These are phyloP conservation scores for Helicoverpa zea DNA, from an alignment of 1,140 invertebrate species.

Conservation along the genomic window DNA sequence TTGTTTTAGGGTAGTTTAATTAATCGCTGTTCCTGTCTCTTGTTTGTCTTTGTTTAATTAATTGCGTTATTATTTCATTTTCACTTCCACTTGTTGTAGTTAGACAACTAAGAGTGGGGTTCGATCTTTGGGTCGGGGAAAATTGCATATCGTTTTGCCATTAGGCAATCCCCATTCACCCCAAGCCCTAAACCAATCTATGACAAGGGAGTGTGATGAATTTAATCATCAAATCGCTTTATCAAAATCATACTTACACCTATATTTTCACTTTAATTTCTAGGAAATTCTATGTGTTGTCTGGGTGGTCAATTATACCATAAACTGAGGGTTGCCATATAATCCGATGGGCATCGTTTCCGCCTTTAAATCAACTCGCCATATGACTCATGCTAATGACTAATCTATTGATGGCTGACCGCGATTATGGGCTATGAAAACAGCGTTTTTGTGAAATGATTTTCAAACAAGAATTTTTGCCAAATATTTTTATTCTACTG, in stretches of 20 bases:
- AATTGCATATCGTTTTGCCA: too few species aligned
- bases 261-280: neutral
- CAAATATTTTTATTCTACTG: too few species aligned
- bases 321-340: constrained; percentile 7
- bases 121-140: too few species aligned
- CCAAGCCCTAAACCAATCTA: too few species aligned
- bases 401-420: neutral
- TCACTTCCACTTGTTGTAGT: neutral
- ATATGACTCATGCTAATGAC: constrained; percentile 12
- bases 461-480: too few species aligned
- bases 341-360: neutral
- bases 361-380: neutral
- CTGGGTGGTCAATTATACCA: neutral
- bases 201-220: neutral
- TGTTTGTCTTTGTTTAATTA: neutral
- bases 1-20: neutral
- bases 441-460: constrained; percentile 3
- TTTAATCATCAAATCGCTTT: neutral
- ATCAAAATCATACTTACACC: neutral
- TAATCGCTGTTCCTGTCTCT: neutral
- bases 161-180: neutral
- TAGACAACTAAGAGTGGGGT: too few species aligned
- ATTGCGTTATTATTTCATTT: neutral
- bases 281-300: neutral
- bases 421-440: constrained; percentile 14